A percentile compares a stretch with the other conserved stretches of the same genome.
Evolutionary conservation across 2,888 invertebrate genomes (phyloP).

Genomic region (Microchrysa polita): DNA sequence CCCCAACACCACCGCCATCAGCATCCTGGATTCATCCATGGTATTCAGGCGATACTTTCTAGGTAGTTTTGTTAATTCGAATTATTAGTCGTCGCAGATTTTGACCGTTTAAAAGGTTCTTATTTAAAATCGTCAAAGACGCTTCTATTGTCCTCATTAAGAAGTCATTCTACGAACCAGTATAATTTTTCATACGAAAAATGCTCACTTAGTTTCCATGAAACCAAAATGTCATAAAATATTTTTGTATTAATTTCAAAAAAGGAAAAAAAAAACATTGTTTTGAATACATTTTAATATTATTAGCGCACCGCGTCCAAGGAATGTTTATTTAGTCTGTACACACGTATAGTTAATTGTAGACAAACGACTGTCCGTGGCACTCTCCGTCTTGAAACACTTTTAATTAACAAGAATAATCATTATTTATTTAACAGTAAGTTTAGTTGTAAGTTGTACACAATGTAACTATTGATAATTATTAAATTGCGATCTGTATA

Average conservation of each 20-base stretch:
- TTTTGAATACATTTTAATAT: background rate
- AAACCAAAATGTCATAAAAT: conserved; percentile 17
- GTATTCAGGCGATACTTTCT: conserved; percentile 64
- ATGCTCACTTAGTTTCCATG: conserved; percentile 39
- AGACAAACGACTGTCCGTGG: too few relatives aligned
- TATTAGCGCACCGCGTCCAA: too few relatives aligned
- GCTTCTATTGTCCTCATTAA: background rate
- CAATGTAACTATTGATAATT: too few relatives aligned
- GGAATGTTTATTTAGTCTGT: too few relatives aligned
- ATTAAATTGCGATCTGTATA: too few relatives aligned
- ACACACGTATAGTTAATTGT: too few relatives aligned
- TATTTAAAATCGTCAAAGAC: too few relatives aligned
- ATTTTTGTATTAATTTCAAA: background rate
- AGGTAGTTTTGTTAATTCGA: conserved; percentile 12
- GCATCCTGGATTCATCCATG: conserved; percentile 65
- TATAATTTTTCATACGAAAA: conserved; percentile 26
- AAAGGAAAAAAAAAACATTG: background rate
- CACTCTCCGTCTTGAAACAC: too few relatives aligned
- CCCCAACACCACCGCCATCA: conserved; percentile 64
- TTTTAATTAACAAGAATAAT: too few relatives aligned
- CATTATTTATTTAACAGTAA: too few relatives aligned
- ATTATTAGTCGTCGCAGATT: background rate
- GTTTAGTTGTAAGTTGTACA: too few relatives aligned
- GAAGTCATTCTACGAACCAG: background rate
- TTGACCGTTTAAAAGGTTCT: background rate